phyloP scores from a whole-genome alignment of 1,140 invertebrate species.

The Papilio dardanus region DNA sequence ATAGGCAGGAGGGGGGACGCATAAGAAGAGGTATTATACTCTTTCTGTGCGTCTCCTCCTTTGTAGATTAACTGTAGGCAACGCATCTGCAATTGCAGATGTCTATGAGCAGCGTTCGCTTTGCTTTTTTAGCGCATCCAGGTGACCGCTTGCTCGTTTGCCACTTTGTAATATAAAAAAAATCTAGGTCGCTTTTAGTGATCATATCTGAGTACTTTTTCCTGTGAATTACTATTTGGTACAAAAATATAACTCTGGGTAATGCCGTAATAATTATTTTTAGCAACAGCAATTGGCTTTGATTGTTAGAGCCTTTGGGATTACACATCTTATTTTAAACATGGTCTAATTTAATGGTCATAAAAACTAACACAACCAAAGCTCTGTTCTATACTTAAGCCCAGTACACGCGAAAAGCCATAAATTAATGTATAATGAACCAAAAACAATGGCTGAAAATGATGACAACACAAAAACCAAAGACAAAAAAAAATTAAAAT shows the following conservation, averaged over 20 bases:
- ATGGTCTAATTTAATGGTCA: conserved; percentile 8
- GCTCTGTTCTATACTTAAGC: not conserved
- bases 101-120: too few relatives aligned
- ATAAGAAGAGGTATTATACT: too few relatives aligned
- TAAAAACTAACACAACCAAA: not conserved
- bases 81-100: too few relatives aligned
- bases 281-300: not conserved
- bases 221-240: not conserved
- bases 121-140: too few relatives aligned
- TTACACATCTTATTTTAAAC: not conserved
- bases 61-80: too few relatives aligned
- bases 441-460: conserved; percentile 45
- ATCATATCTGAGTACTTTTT: too few relatives aligned
- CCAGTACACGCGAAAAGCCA: conserved; percentile 10
- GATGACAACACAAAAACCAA: conserved; percentile 48
- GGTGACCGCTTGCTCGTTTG: too few relatives aligned
- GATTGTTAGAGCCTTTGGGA: not conserved
- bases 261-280: not conserved
- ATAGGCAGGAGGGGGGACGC: too few relatives aligned
- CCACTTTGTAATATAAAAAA: too few relatives aligned
- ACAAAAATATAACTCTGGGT: not conserved
- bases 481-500: conserved; percentile 59
- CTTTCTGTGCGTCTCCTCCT: too few relatives aligned
- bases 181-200: too few relatives aligned
- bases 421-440: not conserved